A percentile compares a stretch with the other conserved stretches of the same genome.
These are phyloP conservation scores for Bellardia bayeri DNA, from an alignment of 2,888 invertebrate species.

Conservation along the genomic window DNA sequence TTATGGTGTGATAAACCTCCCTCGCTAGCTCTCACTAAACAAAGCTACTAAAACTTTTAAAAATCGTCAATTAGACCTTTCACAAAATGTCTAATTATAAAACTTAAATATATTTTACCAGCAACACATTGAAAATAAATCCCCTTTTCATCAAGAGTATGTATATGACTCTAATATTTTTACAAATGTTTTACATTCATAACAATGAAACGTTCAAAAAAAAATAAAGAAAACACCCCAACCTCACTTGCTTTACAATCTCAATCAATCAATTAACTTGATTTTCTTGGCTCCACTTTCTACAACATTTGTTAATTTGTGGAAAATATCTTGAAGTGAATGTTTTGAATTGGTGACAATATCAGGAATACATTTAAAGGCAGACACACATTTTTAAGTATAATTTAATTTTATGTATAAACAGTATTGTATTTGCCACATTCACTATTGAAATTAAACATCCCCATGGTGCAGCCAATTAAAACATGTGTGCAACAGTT, in stretches of 20 bases:
- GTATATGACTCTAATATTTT: conserved; percentile 19
- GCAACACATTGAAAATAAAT: not conserved
- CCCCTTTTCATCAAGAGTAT: conserved; percentile 9
- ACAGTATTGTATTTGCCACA: too few relatives aligned
- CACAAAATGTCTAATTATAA: too few relatives aligned
- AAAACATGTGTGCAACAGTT: conserved; percentile 63
- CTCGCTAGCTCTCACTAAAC: not conserved
- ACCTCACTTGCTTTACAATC: conserved; percentile 15
- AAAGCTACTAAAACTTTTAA: not conserved
- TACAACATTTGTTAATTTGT: conserved; percentile 26
- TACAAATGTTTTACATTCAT: conserved; percentile 48
- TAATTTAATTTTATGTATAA: not conserved
- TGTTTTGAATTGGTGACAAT: not conserved
- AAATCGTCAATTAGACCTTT: not conserved
- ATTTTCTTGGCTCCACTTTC: conserved; percentile 10
- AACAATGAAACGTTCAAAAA: not conserved
- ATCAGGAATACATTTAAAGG: conserved; percentile 11
- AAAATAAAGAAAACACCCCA: not conserved
- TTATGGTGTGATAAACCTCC: too few relatives aligned
- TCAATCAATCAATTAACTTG: conserved; percentile 54
- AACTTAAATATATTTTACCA: not conserved
- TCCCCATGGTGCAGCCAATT: conserved; percentile 18
- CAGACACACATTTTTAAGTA: not conserved
- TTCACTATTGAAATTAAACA: not conserved
- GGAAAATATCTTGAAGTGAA: conserved; percentile 4